Evolutionary conservation across 2,888 invertebrate species (phyloP).

Genomic region (Allacma fusca): DNA sequence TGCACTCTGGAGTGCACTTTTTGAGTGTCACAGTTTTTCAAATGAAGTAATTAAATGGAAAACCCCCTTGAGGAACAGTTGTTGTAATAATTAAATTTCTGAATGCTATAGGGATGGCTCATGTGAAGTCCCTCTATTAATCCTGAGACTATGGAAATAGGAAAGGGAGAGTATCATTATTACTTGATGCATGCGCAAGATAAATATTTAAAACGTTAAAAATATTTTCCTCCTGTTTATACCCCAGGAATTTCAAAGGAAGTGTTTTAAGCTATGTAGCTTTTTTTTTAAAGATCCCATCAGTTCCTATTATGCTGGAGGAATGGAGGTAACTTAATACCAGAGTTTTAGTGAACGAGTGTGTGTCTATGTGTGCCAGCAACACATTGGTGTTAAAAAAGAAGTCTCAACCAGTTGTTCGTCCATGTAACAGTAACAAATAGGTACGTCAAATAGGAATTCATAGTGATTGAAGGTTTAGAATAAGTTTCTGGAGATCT

Average conservation of each 20-base stretch:
- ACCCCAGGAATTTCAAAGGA: slow-evolving; percentile 13
- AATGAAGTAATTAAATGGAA: not conserved
- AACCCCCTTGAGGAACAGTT: not conserved
- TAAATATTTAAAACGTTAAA: not conserved
- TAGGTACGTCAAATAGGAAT: not conserved
- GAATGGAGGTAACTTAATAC: slow-evolving; percentile 34
- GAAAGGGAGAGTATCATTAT: not conserved
- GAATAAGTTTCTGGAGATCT: not conserved
- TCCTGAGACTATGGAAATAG: too few species aligned
- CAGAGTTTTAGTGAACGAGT: not conserved
- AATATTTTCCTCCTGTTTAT: slow-evolving; percentile 26
- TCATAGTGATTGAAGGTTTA: slow-evolving; percentile 15
- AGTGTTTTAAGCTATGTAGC: slow-evolving; percentile 25
- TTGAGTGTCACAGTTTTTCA: not conserved
- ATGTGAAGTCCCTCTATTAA: too few species aligned
- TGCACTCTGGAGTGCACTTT: too few species aligned
- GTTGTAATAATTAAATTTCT: not conserved
- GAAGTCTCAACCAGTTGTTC: slow-evolving; percentile 25
- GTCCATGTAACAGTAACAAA: not conserved
- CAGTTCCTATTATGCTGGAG: slow-evolving; percentile 15
- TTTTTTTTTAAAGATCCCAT: slow-evolving; percentile 24
- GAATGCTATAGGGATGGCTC: too few species aligned
- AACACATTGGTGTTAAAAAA: slow-evolving; percentile 34
- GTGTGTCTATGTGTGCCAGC: slow-evolving; percentile 4
- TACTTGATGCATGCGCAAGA: not conserved